Percentiles rank a stretch among this genome's conserved stretches.
Evolutionary conservation across 2,797 vertebrate genomes (phyloP).

Genomic region (Gallinago nigripennis): DNA sequence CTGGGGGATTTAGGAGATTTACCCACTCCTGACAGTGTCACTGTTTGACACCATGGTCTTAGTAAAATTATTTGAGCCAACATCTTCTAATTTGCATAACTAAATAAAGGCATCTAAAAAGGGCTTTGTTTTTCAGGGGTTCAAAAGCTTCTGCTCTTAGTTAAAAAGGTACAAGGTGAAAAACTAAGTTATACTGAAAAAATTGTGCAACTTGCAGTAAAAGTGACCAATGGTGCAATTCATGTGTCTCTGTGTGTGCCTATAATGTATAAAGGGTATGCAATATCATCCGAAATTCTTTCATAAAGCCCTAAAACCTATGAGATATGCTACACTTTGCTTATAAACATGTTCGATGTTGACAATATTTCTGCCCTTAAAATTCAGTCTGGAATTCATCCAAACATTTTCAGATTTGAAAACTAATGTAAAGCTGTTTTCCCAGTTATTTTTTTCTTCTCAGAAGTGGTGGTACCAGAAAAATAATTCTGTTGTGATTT

Average conservation of each 20-base stretch:
- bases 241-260: background rate
- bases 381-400: background rate
- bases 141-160: background rate
- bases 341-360: background rate
- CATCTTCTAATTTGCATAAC: background rate
- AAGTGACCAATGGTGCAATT: background rate
- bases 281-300: background rate
- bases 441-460: background rate
- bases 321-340: background rate
- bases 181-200: background rate
- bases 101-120: background rate
- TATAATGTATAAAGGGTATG: background rate
- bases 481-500: background rate
- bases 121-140: background rate
- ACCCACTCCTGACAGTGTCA: background rate
- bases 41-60: background rate
- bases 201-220: background rate
- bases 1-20: background rate
- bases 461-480: background rate
- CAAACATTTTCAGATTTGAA: background rate
- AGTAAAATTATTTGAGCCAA: background rate
- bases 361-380: background rate
- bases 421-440: background rate
- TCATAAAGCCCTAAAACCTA: background rate
- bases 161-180: background rate